These are phyloP conservation scores for Anser cygnoides DNA, from an alignment of 2,113 vertebrate species.

Conservation along the genomic window DNA sequence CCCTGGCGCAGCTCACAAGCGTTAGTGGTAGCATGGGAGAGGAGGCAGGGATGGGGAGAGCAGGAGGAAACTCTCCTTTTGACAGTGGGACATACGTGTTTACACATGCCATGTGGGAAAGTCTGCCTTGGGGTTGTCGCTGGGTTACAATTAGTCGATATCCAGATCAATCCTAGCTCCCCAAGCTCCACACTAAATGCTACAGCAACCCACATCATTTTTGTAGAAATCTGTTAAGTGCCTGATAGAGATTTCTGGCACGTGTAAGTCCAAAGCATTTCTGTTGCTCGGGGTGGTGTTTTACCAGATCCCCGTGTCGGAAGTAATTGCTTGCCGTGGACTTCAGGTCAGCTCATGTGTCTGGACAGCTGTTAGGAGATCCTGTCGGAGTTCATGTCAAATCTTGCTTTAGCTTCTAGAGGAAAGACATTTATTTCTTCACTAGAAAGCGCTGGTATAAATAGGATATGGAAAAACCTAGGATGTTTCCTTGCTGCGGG, in stretches of 20 bases:
- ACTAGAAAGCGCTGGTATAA: constrained; percentile 59
- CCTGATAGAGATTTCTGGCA: neutral
- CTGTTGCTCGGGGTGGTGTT: no score
- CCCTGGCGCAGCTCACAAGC: neutral
- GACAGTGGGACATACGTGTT: neutral
- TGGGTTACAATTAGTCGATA: neutral
- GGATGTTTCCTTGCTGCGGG: constrained; percentile 42
- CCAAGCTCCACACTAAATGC: neutral
- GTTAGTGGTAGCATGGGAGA: neutral
- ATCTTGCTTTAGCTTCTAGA: constrained; percentile 50
- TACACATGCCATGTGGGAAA: neutral
- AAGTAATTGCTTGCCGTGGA: constrained; percentile 33
- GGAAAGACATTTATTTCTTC: constrained; percentile 60
- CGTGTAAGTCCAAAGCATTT: neutral
- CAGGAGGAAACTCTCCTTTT: neutral
- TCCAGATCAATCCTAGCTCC: neutral
- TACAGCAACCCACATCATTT: neutral
- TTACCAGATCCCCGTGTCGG: neutral
- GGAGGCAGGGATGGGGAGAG: neutral
- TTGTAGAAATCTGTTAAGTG: neutral
- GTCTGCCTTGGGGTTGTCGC: neutral
- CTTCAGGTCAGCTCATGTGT: constrained; percentile 25
- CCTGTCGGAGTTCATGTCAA: neutral
- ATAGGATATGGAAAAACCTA: constrained; percentile 44
- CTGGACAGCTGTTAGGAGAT: constrained; percentile 51